phyloP scores from a whole-genome alignment of 2,113 vertebrate genomes.

The Echinops telfairi region DNA sequence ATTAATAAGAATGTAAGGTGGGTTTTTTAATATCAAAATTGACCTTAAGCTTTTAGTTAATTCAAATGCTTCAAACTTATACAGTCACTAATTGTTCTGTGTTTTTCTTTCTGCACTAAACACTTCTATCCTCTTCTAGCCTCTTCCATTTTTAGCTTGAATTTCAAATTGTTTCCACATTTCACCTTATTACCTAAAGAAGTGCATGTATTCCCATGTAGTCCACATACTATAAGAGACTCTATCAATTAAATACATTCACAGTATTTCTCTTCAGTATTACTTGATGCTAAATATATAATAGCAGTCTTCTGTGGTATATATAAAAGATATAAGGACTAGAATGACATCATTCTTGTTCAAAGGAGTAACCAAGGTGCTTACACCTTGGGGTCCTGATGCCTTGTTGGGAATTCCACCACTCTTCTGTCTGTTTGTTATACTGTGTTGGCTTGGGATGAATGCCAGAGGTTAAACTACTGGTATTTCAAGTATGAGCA shows the following conservation, averaged over 20 bases:
- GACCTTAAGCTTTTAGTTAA: slow-evolving; percentile 24
- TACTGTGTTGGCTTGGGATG: too few relatives aligned
- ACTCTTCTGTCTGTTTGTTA: too few relatives aligned
- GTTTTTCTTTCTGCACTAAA: background rate
- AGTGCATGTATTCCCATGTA: background rate
- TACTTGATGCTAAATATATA: background rate
- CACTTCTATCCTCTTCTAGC: too few relatives aligned
- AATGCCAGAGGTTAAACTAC: too few relatives aligned
- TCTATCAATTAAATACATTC: background rate
- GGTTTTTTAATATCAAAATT: slow-evolving; percentile 12
- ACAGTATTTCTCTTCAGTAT: background rate
- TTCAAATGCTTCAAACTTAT: background rate
- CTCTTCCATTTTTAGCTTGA: background rate
- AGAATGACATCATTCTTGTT: background rate
- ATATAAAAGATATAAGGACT: background rate
- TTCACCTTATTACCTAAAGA: background rate
- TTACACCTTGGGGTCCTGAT: too few relatives aligned
- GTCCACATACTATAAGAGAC: background rate
- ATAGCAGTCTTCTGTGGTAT: background rate
- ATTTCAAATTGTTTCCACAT: background rate
- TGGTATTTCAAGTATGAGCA: too few relatives aligned
- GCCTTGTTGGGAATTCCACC: too few relatives aligned
- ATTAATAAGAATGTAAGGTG: slow-evolving; percentile 17
- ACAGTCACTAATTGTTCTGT: background rate
- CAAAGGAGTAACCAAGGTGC: too few relatives aligned